A percentile compares a stretch with the other conserved stretches of the same genome.
Conservation (phyloP, 2,797 vertebrate genomes). For the Typhlichthys subterraneus region DNA sequence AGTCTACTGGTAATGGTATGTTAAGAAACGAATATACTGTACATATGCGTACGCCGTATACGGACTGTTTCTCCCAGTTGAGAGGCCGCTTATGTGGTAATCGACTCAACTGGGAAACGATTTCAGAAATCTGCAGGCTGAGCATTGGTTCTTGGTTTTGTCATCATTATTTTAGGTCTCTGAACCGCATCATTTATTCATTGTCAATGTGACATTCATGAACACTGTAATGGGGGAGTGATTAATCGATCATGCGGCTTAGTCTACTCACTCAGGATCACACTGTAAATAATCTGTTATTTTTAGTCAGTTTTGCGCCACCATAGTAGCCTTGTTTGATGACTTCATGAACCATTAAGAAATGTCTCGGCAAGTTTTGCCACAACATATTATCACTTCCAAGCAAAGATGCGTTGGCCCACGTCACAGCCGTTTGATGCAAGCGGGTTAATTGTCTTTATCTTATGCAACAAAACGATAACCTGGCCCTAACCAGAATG, state of each 20-base stretch:
- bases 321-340: background rate
- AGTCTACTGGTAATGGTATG: background rate
- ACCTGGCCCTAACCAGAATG: background rate
- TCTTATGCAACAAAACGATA: background rate
- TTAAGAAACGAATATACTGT: constrained; percentile 11
- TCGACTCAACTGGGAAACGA: constrained; percentile 74
- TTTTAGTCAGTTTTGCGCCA: background rate
- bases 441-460: background rate
- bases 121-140: constrained; percentile 69
- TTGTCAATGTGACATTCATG: constrained; percentile 14
- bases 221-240: background rate
- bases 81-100: constrained; percentile 59
- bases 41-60: too few species aligned
- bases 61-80: constrained; percentile 13
- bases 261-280: too few species aligned
- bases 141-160: constrained; percentile 58
- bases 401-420: background rate
- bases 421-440: background rate
- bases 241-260: background rate
- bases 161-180: constrained; percentile 24
- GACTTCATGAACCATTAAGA: background rate
- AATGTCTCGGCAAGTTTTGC: background rate
- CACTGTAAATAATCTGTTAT: too few species aligned
- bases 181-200: constrained; percentile 13
- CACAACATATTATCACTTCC: background rate